Conservation (phyloP, 2,113 vertebrate species). For the Heterocephalus glaber region DNA sequence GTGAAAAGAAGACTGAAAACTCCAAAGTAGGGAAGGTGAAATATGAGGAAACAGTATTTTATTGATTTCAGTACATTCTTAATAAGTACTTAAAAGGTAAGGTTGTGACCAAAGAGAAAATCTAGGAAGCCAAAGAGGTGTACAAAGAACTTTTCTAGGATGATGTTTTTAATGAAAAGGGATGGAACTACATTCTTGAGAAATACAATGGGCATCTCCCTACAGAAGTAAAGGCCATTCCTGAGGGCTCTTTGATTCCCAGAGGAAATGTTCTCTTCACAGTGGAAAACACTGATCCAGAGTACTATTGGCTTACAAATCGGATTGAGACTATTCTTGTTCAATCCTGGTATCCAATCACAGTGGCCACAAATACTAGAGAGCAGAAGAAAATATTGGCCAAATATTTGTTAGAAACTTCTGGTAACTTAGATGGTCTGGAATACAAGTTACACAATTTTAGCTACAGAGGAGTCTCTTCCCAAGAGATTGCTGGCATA, state of each 20-base stretch:
- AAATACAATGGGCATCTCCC: no score
- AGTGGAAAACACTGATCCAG: slow-evolving; percentile 98
- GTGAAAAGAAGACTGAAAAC: no score
- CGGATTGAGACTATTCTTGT: slow-evolving; percentile 99
- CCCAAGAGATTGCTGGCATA: slow-evolving; percentile 99
- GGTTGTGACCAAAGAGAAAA: no score
- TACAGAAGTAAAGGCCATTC: slow-evolving; percentile 98
- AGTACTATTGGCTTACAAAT: slow-evolving; percentile 99
- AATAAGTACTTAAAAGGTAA: no score
- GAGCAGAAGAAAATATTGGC: slow-evolving; percentile 99
- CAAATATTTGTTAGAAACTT: slow-evolving; percentile 95
- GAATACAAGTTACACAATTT: slow-evolving; percentile 98
- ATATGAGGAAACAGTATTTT: no score
- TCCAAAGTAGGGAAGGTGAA: no score
- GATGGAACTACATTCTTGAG: no score
- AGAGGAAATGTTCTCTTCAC: slow-evolving; percentile 99
- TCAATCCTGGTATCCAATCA: slow-evolving; percentile 99
- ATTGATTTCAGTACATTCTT: no score
- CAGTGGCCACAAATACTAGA: slow-evolving; percentile 98
- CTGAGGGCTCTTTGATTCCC: slow-evolving; percentile 97
- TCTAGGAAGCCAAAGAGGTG: no score
- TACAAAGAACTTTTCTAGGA: no score
- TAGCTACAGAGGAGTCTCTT: slow-evolving; percentile 98
- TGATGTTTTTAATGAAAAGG: no score
- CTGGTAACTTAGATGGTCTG: slow-evolving; percentile 92